Evolutionary conservation across 2,113 vertebrate species (phyloP).

Genomic region (Trichomycterus rosablanca): DNA sequence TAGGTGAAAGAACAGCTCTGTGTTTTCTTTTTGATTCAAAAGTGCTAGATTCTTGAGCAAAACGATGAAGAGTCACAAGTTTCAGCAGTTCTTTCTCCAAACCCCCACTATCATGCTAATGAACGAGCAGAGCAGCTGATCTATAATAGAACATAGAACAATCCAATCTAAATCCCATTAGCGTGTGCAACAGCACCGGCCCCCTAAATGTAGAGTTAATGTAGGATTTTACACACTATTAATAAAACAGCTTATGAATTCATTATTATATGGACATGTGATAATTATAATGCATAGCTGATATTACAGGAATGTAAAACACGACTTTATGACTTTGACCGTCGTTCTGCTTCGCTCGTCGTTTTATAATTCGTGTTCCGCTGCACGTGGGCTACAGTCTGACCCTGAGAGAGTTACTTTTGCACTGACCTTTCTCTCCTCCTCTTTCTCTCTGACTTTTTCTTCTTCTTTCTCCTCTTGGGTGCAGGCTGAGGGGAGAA

Average conservation of each 20-base stretch:
- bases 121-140: too few species aligned
- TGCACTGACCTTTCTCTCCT: slow-evolving; percentile 79
- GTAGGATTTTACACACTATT: neutral
- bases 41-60: too few species aligned
- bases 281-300: neutral
- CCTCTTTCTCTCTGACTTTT: slow-evolving; percentile 83
- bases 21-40: too few species aligned
- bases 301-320: slow-evolving; percentile 9
- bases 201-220: neutral
- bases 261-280: neutral
- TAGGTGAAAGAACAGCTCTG: too few species aligned
- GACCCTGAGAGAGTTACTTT: too few species aligned
- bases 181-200: neutral
- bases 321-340: neutral
- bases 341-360: neutral
- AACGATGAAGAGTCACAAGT: too few species aligned
- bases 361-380: neutral
- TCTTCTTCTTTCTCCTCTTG: slow-evolving; percentile 87
- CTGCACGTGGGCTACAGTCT: too few species aligned
- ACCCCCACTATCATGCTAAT: too few species aligned
- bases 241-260: slow-evolving; percentile 8
- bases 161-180: neutral
- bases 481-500: slow-evolving; percentile 53
- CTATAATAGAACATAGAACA: too few species aligned
- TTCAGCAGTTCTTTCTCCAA: too few species aligned